These are phyloP conservation scores for Drosophila recens DNA, from an alignment of 2,888 invertebrate species.

Conservation along the genomic window DNA sequence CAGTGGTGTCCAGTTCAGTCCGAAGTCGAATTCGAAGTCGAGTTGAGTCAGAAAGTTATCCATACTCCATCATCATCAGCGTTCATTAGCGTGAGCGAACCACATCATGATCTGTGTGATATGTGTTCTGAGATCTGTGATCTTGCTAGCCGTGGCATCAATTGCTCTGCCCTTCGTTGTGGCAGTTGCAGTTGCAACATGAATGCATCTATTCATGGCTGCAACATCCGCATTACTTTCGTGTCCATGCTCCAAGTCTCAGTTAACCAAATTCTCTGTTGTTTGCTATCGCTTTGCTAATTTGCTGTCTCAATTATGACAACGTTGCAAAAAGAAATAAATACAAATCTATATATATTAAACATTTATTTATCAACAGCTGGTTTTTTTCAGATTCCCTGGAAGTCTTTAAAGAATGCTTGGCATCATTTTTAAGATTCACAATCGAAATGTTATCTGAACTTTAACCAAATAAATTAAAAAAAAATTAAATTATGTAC, in stretches of 20 bases:
- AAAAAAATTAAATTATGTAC: too few species aligned
- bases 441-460: too few species aligned
- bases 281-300: constrained; percentile 46
- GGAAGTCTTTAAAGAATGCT: constrained; percentile 2
- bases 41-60: constrained; percentile 11
- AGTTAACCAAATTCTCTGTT: constrained; percentile 28
- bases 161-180: constrained; percentile 48
- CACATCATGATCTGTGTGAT: constrained; percentile 70
- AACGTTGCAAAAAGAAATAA: constrained; percentile 31
- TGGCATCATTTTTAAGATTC: not conserved
- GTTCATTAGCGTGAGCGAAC: constrained; percentile 80
- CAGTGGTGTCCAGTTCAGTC: constrained; percentile 6
- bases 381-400: constrained; percentile 23
- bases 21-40: not conserved
- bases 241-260: not conserved
- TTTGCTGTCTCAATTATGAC: constrained; percentile 62
- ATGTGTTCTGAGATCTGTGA: constrained; percentile 49
- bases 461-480: too few species aligned
- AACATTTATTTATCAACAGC: constrained; percentile 13
- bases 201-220: constrained; percentile 73
- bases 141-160: constrained; percentile 58
- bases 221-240: constrained; percentile 54
- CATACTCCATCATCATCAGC: constrained; percentile 72
- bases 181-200: constrained; percentile 36
- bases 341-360: not conserved